Conservation (phyloP, 2,113 vertebrate species). For the Rhynchomys soricoides region DNA sequence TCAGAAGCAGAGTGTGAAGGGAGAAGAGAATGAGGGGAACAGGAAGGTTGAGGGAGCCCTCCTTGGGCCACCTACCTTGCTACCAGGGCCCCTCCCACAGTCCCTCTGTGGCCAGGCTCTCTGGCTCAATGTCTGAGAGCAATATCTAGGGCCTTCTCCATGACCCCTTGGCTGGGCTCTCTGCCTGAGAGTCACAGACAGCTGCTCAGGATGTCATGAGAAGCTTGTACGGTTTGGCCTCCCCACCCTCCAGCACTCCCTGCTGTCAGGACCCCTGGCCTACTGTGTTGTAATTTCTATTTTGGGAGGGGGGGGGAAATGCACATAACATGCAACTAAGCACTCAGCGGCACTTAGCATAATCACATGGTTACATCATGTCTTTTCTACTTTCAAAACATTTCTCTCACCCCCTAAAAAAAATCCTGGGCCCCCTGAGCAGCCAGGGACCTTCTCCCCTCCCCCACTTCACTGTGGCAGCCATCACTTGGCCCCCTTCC, state of each 20-base stretch:
- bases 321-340: neutral
- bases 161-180: neutral
- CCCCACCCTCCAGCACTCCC: neutral
- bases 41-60: neutral
- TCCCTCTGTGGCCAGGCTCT: neutral
- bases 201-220: neutral
- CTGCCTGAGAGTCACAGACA: neutral
- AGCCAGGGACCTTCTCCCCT: neutral
- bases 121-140: neutral
- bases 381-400: neutral
- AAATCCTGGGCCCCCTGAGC: neutral
- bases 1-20: neutral
- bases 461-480: neutral
- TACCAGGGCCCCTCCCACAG: too few relatives aligned
- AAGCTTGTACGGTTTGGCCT: neutral
- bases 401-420: neutral
- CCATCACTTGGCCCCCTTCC: neutral
- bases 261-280: neutral
- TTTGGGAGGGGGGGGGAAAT: too few relatives aligned
- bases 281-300: neutral
- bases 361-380: neutral
- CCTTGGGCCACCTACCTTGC: neutral
- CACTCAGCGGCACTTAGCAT: neutral
- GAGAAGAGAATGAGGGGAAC: neutral
- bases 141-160: neutral